phyloP scores from a whole-genome alignment of 2,888 invertebrate species.

The Plebejus anna region DNA sequence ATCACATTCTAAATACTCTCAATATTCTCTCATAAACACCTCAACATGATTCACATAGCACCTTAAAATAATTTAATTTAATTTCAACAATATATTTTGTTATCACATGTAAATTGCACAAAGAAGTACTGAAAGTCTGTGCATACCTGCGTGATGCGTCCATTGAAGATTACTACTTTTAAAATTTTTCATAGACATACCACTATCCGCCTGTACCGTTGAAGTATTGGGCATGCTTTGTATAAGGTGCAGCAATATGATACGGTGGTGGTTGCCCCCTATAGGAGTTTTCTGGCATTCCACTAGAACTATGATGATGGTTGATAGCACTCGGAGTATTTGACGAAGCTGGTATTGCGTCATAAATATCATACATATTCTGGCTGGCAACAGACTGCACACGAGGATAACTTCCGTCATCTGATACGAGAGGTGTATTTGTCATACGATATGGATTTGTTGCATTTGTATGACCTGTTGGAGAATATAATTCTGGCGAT shows the following conservation, averaged over 20 bases:
- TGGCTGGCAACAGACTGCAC: conserved; percentile 68
- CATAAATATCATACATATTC: conserved; percentile 74
- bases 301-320: conserved; percentile 67
- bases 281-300: conserved; percentile 60
- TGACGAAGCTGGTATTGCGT: conserved; percentile 64
- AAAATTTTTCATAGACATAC: conserved; percentile 46
- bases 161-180: conserved; percentile 40
- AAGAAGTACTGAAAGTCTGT: conserved; percentile 48
- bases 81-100: conserved; percentile 47
- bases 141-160: conserved; percentile 38
- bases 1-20: conserved; percentile 42
- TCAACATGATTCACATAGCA: conserved; percentile 65
- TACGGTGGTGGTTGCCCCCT: conserved; percentile 87
- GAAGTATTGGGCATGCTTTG: conserved; percentile 87
- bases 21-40: conserved; percentile 41
- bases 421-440: conserved; percentile 70
- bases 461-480: conserved; percentile 72
- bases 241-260: conserved; percentile 90
- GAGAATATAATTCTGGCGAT: conserved; percentile 72
- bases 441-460: conserved; percentile 76
- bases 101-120: conserved; percentile 77
- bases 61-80: conserved; percentile 65
- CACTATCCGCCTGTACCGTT: conserved; percentile 76
- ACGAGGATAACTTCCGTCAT: conserved; percentile 73
- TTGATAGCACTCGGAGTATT: conserved; percentile 64